Evolutionary conservation across 1,140 invertebrate species (phyloP).

Genomic region (Colletes gigas): DNA sequence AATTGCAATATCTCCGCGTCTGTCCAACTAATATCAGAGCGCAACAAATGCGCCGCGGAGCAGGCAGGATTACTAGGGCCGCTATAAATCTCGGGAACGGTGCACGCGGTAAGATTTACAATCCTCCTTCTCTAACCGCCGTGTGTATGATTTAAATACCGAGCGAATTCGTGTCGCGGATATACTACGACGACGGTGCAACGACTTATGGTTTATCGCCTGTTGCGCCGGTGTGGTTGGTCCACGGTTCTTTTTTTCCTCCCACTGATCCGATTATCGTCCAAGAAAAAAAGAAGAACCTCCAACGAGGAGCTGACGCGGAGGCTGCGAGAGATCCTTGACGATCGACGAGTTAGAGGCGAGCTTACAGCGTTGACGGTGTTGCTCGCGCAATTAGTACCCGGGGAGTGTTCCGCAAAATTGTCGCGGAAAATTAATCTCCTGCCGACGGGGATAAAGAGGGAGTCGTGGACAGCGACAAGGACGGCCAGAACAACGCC

Average conservation of each 20-base stretch:
- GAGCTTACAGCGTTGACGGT: neutral
- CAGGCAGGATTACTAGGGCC: slow-evolving; percentile 43
- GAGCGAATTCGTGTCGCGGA: slow-evolving; percentile 42
- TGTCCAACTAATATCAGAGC: slow-evolving; percentile 44
- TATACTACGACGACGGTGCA: slow-evolving; percentile 44
- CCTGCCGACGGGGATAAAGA: slow-evolving; percentile 1
- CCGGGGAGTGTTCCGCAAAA: neutral
- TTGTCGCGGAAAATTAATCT: slow-evolving; percentile 36
- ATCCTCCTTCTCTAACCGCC: slow-evolving; percentile 34
- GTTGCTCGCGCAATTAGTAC: slow-evolving; percentile 9
- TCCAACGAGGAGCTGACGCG: no score
- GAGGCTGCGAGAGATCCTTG: neutral
- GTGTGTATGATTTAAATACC: slow-evolving; percentile 56
- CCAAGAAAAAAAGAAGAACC: no score
- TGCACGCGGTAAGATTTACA: slow-evolving; percentile 56
- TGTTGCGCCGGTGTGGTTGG: slow-evolving; percentile 28
- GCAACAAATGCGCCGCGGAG: slow-evolving; percentile 46
- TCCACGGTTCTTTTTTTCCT: neutral
- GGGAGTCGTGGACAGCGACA: neutral
- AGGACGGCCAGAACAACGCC: neutral
- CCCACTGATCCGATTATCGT: neutral
- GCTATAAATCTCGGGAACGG: slow-evolving; percentile 52
- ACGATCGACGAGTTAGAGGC: neutral
- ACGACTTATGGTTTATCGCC: slow-evolving; percentile 53
- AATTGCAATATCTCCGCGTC: slow-evolving; percentile 33